Evolutionary conservation across 2,797 vertebrate genomes (phyloP).

Genomic region (Pseudochromis fuscus): DNA sequence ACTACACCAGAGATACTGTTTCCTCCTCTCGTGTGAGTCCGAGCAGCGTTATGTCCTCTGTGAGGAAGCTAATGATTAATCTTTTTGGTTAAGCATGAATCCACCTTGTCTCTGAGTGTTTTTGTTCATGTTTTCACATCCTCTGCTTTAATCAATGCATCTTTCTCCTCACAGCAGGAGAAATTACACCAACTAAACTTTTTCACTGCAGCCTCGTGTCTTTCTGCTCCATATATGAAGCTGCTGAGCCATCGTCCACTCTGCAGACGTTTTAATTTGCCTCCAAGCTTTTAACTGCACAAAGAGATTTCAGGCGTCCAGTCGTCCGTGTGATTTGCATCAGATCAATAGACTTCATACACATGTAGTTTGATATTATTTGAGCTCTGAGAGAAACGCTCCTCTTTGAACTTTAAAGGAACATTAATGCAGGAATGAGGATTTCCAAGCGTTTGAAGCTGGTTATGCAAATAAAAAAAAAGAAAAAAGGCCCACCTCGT

Average conservation of each 20-base stretch:
- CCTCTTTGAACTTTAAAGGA: conserved; percentile 51
- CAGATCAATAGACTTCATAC: conserved; percentile 51
- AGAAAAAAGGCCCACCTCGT: conserved; percentile 40
- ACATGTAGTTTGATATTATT: conserved; percentile 47
- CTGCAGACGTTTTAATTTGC: conserved; percentile 41
- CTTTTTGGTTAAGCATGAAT: conserved; percentile 34
- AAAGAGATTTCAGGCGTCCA: conserved; percentile 45
- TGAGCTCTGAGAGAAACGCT: conserved; percentile 41
- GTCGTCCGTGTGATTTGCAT: conserved; percentile 58
- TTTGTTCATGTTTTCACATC: conserved; percentile 30
- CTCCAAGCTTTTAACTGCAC: conserved; percentile 28
- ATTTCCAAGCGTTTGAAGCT: conserved; percentile 49
- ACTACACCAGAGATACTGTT: conserved; percentile 24
- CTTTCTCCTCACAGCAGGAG: background rate
- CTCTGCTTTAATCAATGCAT: background rate
- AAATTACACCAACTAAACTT: background rate
- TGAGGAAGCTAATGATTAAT: conserved; percentile 49
- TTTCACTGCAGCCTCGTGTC: background rate
- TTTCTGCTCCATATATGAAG: background rate
- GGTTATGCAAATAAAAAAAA: conserved; percentile 33
- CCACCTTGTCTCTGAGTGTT: conserved; percentile 37
- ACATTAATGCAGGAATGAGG: conserved; percentile 36
- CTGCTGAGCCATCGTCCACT: background rate
- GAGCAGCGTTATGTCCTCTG: conserved; percentile 30
- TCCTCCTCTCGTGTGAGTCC: conserved; percentile 26